These are phyloP conservation scores for Tyrophagus putrescentiae DNA, from an alignment of 1,140 invertebrate species.

Conservation along the genomic window DNA sequence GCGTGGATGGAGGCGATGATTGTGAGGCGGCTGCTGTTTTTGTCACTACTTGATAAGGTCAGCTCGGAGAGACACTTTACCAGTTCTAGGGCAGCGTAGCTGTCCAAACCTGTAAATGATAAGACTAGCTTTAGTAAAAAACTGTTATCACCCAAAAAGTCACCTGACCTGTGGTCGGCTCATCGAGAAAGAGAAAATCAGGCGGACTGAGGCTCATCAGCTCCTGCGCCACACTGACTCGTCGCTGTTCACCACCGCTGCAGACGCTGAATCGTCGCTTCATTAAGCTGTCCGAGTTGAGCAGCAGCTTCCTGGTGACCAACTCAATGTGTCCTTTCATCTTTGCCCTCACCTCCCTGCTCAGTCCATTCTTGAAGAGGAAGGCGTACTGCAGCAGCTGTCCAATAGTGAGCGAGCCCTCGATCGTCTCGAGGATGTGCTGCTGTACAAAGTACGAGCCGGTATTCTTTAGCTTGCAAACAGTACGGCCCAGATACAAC, in stretches of 20 bases:
- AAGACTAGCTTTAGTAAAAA: too few relatives aligned
- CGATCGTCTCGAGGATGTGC: not conserved
- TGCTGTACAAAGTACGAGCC: too few relatives aligned
- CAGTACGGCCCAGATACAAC: too few relatives aligned
- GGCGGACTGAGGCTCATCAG: not conserved
- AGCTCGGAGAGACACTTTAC: not conserved
- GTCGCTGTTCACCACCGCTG: conserved; percentile 18
- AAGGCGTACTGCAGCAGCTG: not conserved
- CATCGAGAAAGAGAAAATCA: conserved; percentile 16
- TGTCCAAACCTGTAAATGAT: conserved; percentile 22
- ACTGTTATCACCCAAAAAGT: too few relatives aligned
- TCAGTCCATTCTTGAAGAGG: not conserved
- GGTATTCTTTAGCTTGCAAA: too few relatives aligned
- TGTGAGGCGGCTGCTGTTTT: conserved; percentile 9
- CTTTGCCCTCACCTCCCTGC: not conserved
- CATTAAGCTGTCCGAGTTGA: not conserved
- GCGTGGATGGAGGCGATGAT: conserved; percentile 23
- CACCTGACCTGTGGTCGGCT: conserved; percentile 22
- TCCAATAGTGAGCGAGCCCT: not conserved
- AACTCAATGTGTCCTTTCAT: not conserved
- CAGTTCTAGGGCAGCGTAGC: not conserved
- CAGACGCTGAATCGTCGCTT: not conserved
- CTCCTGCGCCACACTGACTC: conserved; percentile 18
- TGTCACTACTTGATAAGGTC: too few relatives aligned
- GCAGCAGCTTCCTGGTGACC: not conserved